Evolutionary conservation across 2,797 vertebrate genomes (phyloP).

Genomic region (Hylomyscus alleni): DNA sequence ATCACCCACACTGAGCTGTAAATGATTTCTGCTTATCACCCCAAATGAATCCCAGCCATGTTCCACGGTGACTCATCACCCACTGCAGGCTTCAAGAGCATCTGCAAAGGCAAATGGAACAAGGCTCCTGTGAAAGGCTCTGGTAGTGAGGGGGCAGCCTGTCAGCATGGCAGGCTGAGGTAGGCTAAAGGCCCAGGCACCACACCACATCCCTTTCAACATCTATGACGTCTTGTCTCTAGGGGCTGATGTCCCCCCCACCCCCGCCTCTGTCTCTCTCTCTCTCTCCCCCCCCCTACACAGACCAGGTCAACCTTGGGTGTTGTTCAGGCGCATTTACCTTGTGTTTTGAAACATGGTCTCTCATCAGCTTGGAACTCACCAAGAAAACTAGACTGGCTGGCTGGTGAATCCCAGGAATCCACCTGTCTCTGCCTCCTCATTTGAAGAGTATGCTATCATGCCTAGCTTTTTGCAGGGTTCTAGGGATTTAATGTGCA

Average conservation of each 20-base stretch:
- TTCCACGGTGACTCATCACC: conserved; percentile 25
- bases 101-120: conserved; percentile 1
- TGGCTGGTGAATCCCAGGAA: not conserved
- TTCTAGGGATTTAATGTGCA: not conserved
- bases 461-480: not conserved
- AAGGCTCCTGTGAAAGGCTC: not conserved
- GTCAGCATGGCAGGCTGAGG: not conserved
- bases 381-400: not conserved
- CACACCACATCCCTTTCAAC: not conserved
- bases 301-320: not conserved
- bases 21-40: conserved; percentile 58
- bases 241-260: not conserved
- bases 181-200: not conserved
- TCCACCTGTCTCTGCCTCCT: not conserved
- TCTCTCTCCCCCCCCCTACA: not conserved
- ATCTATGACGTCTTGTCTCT: not conserved
- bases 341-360: not conserved
- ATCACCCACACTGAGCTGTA: conserved; percentile 31
- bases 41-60: conserved; percentile 4
- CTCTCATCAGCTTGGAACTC: not conserved
- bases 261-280: not conserved
- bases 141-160: not conserved
- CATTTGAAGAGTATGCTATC: not conserved
- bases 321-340: not conserved
- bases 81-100: not conserved